Conservation (phyloP, 2,888 invertebrate genomes). For the Oligia latruncula region DNA sequence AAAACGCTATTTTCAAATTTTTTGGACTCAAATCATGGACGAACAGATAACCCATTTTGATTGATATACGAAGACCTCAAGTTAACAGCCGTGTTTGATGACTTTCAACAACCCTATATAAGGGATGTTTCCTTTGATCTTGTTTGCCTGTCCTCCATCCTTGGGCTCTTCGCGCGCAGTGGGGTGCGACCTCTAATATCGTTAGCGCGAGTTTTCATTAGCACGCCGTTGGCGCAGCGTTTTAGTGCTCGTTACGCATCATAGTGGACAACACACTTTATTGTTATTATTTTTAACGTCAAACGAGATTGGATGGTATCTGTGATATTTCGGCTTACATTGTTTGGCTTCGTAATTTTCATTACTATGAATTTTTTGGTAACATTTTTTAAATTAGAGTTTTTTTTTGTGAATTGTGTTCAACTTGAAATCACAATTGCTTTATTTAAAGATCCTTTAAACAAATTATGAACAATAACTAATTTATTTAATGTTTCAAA, state of each 20-base stretch:
- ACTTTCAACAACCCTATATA: not conserved
- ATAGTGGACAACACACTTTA: constrained; percentile 76
- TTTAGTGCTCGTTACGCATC: constrained; percentile 78
- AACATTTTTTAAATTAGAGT: not conserved
- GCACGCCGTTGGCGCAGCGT: constrained; percentile 74
- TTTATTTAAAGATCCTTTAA: not conserved
- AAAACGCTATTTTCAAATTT: no score
- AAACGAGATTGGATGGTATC: constrained; percentile 67
- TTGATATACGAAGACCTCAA: constrained; percentile 2
- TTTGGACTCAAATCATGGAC: not conserved
- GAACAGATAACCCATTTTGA: not conserved
- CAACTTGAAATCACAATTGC: not conserved
- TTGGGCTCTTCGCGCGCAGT: constrained; percentile 40
- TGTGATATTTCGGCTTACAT: constrained; percentile 58
- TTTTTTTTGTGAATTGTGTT: not conserved
- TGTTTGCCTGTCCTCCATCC: not conserved
- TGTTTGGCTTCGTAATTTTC: constrained; percentile 55
- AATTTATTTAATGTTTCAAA: not conserved
- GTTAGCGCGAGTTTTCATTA: constrained; percentile 81
- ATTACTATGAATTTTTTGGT: constrained; percentile 48
- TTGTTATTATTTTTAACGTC: constrained; percentile 74
- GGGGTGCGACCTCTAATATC: constrained; percentile 68
- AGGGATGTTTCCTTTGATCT: not conserved
- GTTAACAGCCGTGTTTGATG: not conserved
- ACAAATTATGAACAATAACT: not conserved